Percentiles rank a stretch among this genome's conserved stretches.
Conservation (phyloP, 2,113 vertebrate genomes). For the Bubo bubo region DNA sequence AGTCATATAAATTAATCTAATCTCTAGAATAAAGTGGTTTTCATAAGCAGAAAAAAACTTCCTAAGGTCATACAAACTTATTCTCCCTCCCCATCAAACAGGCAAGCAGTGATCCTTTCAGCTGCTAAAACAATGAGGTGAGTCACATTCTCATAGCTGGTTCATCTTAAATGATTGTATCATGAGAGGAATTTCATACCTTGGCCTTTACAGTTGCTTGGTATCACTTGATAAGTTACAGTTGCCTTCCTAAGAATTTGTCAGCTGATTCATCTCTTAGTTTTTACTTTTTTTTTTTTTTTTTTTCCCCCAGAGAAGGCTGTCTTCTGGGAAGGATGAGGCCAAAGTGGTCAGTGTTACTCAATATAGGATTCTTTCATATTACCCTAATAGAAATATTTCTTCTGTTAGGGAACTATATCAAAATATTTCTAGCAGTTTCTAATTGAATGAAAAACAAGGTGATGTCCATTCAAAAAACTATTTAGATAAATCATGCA, state of each 20-base stretch:
- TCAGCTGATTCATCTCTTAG: not conserved
- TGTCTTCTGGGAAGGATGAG: not conserved
- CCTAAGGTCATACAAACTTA: not conserved
- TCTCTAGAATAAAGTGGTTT: not conserved
- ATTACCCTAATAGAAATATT: not conserved
- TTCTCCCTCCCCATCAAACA: not conserved
- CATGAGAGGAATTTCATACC: not conserved
- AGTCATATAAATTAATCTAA: not conserved
- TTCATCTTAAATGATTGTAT: not conserved
- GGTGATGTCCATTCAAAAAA: not conserved
- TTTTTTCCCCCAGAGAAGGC: not conserved
- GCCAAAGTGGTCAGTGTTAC: not conserved
- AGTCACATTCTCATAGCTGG: not conserved
- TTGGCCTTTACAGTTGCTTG: not conserved
- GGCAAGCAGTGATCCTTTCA: not conserved
- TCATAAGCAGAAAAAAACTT: not conserved
- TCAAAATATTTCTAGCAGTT: not conserved
- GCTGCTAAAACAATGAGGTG: not conserved
- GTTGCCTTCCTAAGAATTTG: not conserved
- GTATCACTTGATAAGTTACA: not conserved
- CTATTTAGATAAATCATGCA: not conserved
- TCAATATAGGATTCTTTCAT: not conserved
- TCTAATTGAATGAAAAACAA: not conserved
- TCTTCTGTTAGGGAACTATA: not conserved
- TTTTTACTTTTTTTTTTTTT: not conserved